phyloP scores from a whole-genome alignment of 2,113 vertebrate species.

The Picathartes gymnocephalus region DNA sequence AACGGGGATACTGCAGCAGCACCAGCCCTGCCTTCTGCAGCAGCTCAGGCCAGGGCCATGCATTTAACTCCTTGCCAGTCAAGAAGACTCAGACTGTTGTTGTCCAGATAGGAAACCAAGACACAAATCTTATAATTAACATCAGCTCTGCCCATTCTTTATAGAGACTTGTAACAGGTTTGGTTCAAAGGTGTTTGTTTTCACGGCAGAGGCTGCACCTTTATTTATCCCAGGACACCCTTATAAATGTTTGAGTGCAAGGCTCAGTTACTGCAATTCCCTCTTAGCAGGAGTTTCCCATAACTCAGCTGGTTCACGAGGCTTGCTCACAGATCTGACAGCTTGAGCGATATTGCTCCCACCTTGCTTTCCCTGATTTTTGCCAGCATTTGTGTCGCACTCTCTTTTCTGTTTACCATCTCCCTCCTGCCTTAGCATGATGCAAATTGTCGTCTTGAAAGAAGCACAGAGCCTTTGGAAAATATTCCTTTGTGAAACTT shows the following conservation, averaged over 20 bases:
- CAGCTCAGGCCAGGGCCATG: neutral
- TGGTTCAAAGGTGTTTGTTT: conserved; percentile 47
- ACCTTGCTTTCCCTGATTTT: conserved; percentile 32
- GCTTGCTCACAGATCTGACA: conserved; percentile 29
- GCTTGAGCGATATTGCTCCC: neutral
- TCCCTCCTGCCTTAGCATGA: neutral
- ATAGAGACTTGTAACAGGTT: neutral
- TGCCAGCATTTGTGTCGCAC: conserved; percentile 11
- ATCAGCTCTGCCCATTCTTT: neutral
- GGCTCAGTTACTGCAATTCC: conserved; percentile 50
- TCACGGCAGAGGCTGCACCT: neutral
- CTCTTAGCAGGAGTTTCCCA: conserved; percentile 15
- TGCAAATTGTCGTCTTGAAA: neutral
- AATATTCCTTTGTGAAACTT: neutral
- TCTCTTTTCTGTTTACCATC: neutral
- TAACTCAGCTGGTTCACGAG: conserved; percentile 40
- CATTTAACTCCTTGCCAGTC: conserved; percentile 27
- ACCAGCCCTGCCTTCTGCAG: neutral
- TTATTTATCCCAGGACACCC: conserved; percentile 55
- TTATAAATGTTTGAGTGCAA: conserved; percentile 38
- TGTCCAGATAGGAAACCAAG: neutral
- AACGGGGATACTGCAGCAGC: neutral
- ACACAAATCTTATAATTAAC: neutral
- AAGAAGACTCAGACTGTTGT: neutral
- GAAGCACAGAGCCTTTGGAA: neutral